phyloP scores from a whole-genome alignment of 2,797 vertebrate genomes.

The Sarcoramphus papa region DNA sequence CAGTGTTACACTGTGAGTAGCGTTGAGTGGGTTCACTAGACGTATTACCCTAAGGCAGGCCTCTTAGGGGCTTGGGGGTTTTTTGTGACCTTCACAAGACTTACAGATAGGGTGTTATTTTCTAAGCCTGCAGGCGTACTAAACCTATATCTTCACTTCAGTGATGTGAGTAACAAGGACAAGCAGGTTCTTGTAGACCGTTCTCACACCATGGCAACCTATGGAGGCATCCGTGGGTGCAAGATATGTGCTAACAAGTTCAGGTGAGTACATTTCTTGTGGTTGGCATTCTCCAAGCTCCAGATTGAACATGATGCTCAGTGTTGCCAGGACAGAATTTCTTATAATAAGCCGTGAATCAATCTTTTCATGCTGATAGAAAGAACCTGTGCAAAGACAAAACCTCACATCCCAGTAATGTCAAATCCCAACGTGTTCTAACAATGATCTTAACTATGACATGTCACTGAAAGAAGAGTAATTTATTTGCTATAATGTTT shows the following conservation, averaged over 20 bases:
- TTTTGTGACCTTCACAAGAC: background rate
- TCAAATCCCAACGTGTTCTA: background rate
- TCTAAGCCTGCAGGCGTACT: background rate
- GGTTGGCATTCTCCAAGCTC: background rate
- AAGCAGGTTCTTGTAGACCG: background rate
- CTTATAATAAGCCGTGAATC: background rate
- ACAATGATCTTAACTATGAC: background rate
- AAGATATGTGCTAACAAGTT: background rate
- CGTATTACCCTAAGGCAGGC: background rate
- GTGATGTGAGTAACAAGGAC: background rate
- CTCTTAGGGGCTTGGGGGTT: fast-evolving
- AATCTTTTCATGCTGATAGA: background rate
- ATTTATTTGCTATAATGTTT: background rate
- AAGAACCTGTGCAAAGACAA: background rate
- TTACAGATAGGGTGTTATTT: background rate
- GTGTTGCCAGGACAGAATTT: background rate
- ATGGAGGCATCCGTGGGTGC: background rate
- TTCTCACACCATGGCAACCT: background rate
- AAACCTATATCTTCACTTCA: background rate
- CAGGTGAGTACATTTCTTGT: background rate
- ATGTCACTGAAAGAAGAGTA: background rate
- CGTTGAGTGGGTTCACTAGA: background rate
- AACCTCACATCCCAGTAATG: background rate
- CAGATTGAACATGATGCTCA: fast-evolving
- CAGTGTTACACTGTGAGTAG: background rate